Evolutionary conservation across 2,113 vertebrate species (phyloP), one percentile per base, ranked within the genome.

Genomic region (Elephantulus edwardii): DNA sequence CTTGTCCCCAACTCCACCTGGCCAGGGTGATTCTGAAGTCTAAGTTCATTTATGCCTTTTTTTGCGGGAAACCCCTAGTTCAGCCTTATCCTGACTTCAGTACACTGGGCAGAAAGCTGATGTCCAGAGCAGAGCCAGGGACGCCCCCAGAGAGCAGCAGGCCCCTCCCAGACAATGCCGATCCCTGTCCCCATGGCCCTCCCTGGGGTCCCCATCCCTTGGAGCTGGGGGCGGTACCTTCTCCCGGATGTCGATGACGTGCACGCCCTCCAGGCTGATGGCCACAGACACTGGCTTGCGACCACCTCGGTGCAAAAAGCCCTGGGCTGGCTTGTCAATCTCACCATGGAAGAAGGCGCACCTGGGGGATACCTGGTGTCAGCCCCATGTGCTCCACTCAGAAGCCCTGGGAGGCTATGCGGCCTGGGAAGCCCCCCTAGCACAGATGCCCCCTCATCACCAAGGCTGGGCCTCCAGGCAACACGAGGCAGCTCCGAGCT

Each of bases 211-310:
- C n/a, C n/a, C n/a, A n/a, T n/a, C n/a, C n/a, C n/a, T n/a, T n/a
- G n/a, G n/a, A n/a, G n/a, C n/a, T n/a, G n/a, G 64, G 33, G 56
- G 24, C 56, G 28, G 93, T 95, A 99, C 98, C 98, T 99, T 99
- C 93, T 99, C 98, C 94, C 98, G 98, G 68, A 96, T 95, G 90
- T 99, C 99, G 44, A 99, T 98, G 95, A 99, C 97, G 60, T 98
- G 98, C 70, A 99, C 98, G 0, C 99, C 98, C 19, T 99, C 98
- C 95, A 99, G 96, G 83, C 98, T 98, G 97, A 99, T 98, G 70
- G 98, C 98, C 20, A 99, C 97, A 0, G 77, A 97, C 70, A 99
- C 98, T 0, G 97, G 92, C 97, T 98, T 99, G 42, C 98, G 98
- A 4, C 98, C 98, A 0, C 95, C 96, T 9, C 98, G 97, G 28